These are phyloP conservation scores for Penaeus vannamei DNA, from an alignment of 1,140 invertebrate genomes.

Conservation along the genomic window DNA sequence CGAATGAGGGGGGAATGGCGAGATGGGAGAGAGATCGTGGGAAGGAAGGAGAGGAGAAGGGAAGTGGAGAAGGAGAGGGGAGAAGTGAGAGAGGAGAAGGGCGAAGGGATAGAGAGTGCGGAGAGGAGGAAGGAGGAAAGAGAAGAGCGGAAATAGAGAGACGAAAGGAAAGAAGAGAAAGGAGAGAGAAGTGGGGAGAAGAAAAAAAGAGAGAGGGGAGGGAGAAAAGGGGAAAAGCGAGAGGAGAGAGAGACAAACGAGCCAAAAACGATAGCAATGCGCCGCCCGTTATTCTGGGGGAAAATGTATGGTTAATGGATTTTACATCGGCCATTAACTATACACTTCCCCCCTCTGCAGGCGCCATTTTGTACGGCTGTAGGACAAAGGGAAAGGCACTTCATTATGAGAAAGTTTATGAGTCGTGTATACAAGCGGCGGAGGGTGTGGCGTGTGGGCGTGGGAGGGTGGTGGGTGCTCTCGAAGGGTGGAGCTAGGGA, in stretches of 20 bases:
- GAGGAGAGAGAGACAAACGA: neutral
- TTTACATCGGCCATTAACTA: constrained; percentile 43
- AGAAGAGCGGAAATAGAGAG: neutral
- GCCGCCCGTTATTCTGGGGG: neutral
- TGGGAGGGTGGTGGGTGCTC: neutral
- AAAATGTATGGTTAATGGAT: neutral
- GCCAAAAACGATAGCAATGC: too few relatives aligned
- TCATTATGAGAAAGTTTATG: constrained; percentile 49
- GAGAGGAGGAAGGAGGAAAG: neutral
- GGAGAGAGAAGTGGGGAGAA: neutral
- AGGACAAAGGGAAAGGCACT: constrained; percentile 31
- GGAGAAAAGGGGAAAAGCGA: neutral
- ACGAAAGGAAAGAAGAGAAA: neutral
- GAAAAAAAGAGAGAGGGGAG: neutral
- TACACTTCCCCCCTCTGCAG: neutral
- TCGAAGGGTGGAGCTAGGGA: neutral
- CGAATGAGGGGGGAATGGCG: constrained; percentile 28
- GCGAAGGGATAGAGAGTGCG: too few relatives aligned
- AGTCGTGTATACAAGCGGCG: neutral
- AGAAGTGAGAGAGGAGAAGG: neutral
- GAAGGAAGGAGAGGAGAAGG: neutral
- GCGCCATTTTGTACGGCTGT: too few relatives aligned
- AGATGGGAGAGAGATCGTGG: neutral
- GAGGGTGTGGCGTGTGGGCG: neutral
- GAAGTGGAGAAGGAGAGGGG: too few relatives aligned